Evolutionary conservation across 2,888 invertebrate species (phyloP).

Genomic region (Lamellibrachia columna): DNA sequence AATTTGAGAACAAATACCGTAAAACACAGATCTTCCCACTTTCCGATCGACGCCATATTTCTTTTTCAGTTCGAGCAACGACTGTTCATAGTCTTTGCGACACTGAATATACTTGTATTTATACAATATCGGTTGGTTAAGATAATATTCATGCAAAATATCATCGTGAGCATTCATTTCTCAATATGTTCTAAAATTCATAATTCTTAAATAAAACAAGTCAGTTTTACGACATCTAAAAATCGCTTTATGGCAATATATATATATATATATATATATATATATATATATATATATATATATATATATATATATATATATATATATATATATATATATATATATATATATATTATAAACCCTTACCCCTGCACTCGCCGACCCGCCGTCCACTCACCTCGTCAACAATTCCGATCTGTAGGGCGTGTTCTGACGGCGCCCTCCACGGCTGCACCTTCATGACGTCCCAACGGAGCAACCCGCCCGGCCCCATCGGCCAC

Average conservation of each 20-base stretch:
- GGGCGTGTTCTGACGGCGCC: background rate
- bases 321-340: background rate
- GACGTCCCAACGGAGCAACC: background rate
- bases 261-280: background rate
- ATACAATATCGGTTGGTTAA: too few species aligned
- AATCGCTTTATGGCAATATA: background rate
- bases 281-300: background rate
- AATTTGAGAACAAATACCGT: too few species aligned
- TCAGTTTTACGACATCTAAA: too few species aligned
- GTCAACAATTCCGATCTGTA: background rate
- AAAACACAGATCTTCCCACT: too few species aligned
- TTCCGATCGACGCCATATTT: too few species aligned
- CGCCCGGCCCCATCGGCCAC: background rate
- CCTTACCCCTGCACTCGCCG: background rate
- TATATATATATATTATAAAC: background rate
- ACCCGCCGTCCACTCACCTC: background rate
- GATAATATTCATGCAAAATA: too few species aligned
- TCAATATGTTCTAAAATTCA: too few species aligned
- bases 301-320: background rate
- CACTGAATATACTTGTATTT: too few species aligned
- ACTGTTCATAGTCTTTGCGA: too few species aligned
- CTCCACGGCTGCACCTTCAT: slow-evolving; percentile 11
- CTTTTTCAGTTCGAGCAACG: too few species aligned
- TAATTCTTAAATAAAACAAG: too few species aligned
- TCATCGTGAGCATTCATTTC: too few species aligned